phyloP scores from a whole-genome alignment of 2,888 invertebrate genomes.

The Amphipoea oculea region DNA sequence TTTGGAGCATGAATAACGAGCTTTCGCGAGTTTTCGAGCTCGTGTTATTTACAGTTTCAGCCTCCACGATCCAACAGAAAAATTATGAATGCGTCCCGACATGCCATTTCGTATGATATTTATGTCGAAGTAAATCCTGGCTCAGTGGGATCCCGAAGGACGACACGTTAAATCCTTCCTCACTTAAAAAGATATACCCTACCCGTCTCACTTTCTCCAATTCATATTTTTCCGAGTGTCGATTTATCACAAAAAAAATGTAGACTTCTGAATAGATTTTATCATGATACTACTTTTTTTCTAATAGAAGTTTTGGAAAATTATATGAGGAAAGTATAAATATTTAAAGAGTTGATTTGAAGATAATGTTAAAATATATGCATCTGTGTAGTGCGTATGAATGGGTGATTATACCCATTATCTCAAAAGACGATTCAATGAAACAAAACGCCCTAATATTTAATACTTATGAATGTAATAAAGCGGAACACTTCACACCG shows the following conservation, averaged over 20 bases:
- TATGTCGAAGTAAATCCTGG: constrained; percentile 46
- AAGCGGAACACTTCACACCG: constrained; percentile 22
- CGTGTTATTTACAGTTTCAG: background rate
- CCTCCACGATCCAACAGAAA: background rate
- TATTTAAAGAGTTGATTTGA: background rate
- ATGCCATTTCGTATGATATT: constrained; percentile 21
- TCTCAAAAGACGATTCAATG: background rate
- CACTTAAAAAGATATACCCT: constrained; percentile 31
- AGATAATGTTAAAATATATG: background rate
- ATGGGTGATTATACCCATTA: background rate
- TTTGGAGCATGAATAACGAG: background rate
- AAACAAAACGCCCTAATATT: constrained; percentile 16
- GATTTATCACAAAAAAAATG: constrained; percentile 3
- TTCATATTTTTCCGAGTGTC: constrained; percentile 12
- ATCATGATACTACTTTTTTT: background rate
- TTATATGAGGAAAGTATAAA: background rate
- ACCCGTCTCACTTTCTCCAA: constrained; percentile 29
- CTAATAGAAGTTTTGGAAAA: background rate
- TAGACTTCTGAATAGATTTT: background rate
- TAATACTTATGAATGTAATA: constrained; percentile 21
- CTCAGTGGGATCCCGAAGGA: constrained; percentile 37
- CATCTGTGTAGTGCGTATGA: too few relatives aligned
- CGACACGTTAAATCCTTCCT: constrained; percentile 30
- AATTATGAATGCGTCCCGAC: constrained; percentile 3
- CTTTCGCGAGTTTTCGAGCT: background rate